A percentile compares a stretch with the other conserved stretches of the same genome.
These are phyloP conservation scores for Saimiri boliviensis DNA, from an alignment of 2,113 vertebrate genomes.

Conservation along the genomic window DNA sequence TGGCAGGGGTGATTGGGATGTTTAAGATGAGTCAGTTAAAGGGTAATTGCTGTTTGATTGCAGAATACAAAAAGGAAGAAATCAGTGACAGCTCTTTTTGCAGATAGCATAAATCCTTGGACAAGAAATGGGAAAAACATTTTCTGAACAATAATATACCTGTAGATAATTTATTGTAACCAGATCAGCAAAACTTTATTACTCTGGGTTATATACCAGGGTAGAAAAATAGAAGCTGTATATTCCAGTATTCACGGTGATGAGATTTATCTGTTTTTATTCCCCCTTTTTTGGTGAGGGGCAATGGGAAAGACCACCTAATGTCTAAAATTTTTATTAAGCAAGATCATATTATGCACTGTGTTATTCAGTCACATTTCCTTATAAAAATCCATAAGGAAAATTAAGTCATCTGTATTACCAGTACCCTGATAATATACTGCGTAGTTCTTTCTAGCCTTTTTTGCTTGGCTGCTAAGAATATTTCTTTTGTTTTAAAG, in stretches of 20 bases:
- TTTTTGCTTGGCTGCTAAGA: conserved; percentile 46
- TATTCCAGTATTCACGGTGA: conserved; percentile 1
- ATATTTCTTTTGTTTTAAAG: conserved; percentile 27
- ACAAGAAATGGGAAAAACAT: conserved; percentile 41
- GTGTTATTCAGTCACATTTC: conserved; percentile 18
- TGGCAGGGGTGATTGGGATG: conserved; percentile 26
- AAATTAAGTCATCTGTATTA: conserved; percentile 41
- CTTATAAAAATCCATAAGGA: conserved; percentile 35
- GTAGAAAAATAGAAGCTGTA: conserved; percentile 40
- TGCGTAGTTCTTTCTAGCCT: conserved; percentile 44
- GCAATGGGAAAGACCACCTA: background rate
- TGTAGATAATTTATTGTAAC: conserved; percentile 55
- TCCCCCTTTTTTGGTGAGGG: background rate
- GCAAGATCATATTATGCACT: background rate
- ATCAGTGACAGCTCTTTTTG: conserved; percentile 35
- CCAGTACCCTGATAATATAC: background rate
- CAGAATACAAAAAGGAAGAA: conserved; percentile 48
- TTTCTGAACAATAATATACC: conserved; percentile 43
- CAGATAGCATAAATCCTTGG: conserved; percentile 46
- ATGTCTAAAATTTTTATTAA: conserved; percentile 43
- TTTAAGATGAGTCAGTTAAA: conserved; percentile 58
- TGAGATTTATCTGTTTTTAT: conserved; percentile 4
- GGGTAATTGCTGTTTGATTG: conserved; percentile 50
- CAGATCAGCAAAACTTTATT: conserved; percentile 26
- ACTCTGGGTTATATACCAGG: background rate